Base-by-base conservation (phyloP, 2,113 vertebrate species). In the Calidris pugnax region DNA sequence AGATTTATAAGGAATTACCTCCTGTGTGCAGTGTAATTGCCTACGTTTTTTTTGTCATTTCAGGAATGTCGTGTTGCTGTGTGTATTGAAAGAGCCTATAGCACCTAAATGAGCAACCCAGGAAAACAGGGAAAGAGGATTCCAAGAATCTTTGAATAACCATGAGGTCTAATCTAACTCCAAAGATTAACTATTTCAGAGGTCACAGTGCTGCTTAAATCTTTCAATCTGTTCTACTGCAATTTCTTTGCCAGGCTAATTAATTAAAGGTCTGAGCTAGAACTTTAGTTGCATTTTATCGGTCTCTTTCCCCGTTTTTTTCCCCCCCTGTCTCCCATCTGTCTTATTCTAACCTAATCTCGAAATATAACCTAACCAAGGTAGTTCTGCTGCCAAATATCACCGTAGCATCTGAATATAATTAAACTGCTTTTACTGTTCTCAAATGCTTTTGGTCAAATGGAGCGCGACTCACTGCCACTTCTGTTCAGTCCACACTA, bases 101-200 rank as follows among this genome's bases (percentile, higher is more conserved):
- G n/a, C 69, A 95, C 73, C 77, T 91, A 76, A 72, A 71, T 19
- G 33, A 95, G 24, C 64, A 92, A 41, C 14, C 53, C 57, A 10
- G 28, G 64, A 88, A 92, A 90, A 86, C 26, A 39, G 21, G 20
- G 83, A 37, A 86, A 86, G 85, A 93, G 16, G 73, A 93, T 92
- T 85, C 73, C 32, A 37, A 35, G 60, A 92, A 78, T 50, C 51
- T 78, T 41, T 78, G 37, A 35, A 90, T 80, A 81, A 89, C 55
- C 3, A 0, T 41, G 28, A 76, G 21, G 63, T 66, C 71, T 91
- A 77, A 95, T 57, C 53, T 85, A 75, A 72, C 57, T 64, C 48
- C 64, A 62, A 60, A 78, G 66, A 85, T 88, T 92, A 96, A 79
- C 66, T 78, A 23, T 85, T 95, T 95, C 77, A 89, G 89, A 90